Percentiles rank a stretch among this genome's conserved stretches.
phyloP scores from a whole-genome alignment of 2,888 invertebrate genomes.

The Amiota communis region DNA sequence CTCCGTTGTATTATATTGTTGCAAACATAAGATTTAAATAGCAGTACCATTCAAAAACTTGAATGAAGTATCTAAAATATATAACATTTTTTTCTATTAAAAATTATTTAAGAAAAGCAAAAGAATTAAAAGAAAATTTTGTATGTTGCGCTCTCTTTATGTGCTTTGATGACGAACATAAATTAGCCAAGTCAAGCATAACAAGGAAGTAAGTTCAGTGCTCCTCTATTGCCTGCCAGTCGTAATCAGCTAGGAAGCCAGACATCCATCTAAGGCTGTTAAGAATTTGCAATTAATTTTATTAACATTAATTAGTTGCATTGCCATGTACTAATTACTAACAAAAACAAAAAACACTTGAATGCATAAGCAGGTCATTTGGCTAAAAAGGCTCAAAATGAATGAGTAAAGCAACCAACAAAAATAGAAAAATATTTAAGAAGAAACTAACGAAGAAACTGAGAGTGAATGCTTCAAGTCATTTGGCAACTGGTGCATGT shows the following conservation, averaged over 20 bases:
- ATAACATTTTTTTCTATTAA: too few relatives aligned
- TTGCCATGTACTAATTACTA: constrained; percentile 51
- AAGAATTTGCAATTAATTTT: constrained; percentile 8
- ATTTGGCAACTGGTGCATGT: constrained; percentile 50
- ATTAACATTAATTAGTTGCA: constrained; percentile 17
- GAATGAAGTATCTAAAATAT: too few relatives aligned
- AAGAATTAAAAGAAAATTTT: not conserved
- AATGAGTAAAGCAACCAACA: not conserved
- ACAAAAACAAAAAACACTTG: constrained; percentile 47
- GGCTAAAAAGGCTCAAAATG: constrained; percentile 5
- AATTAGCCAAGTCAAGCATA: too few relatives aligned
- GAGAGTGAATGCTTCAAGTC: constrained; percentile 37
- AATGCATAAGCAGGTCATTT: constrained; percentile 52
- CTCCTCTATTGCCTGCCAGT: constrained; percentile 17
- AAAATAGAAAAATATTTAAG: too few relatives aligned
- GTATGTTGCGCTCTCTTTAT: not conserved
- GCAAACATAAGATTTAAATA: too few relatives aligned
- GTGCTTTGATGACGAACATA: too few relatives aligned
- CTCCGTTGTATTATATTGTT: too few relatives aligned
- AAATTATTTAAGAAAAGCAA: too few relatives aligned
- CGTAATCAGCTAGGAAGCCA: not conserved
- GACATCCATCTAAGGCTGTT: too few relatives aligned
- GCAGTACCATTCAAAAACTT: too few relatives aligned
- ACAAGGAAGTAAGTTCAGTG: too few relatives aligned
- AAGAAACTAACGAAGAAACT: constrained; percentile 18